A percentile compares a stretch with the other conserved stretches of the same genome.
phyloP scores from a whole-genome alignment of 2,888 invertebrate genomes.

The Magallana nippona region DNA sequence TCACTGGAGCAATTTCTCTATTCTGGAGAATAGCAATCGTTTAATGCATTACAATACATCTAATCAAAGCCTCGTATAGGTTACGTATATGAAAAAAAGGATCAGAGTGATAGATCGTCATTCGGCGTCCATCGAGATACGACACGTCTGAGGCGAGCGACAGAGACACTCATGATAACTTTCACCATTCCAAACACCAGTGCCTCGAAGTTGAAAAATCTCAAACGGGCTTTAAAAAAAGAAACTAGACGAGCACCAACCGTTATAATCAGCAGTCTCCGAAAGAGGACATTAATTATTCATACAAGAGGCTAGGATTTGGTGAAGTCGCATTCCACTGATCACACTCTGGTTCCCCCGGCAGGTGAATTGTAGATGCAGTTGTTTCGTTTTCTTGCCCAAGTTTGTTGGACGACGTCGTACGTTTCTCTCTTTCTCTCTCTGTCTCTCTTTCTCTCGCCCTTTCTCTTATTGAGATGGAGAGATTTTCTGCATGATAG shows the following conservation, averaged over 20 bases:
- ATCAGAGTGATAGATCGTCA: background rate
- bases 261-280: background rate
- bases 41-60: constrained; percentile 27
- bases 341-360: background rate
- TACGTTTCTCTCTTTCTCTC: background rate
- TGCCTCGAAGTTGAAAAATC: background rate
- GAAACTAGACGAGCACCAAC: background rate
- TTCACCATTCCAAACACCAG: background rate
- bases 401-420: background rate
- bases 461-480: constrained; percentile 1
- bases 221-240: background rate
- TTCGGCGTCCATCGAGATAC: constrained; percentile 15
- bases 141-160: background rate
- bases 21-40: constrained; percentile 25
- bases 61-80: constrained; percentile 3
- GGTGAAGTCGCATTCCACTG: too few relatives aligned
- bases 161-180: background rate
- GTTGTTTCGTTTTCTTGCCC: constrained; percentile 4
- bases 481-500: constrained; percentile 30
- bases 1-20: constrained; percentile 23
- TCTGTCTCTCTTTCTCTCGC: background rate
- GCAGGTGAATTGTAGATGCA: background rate
- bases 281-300: background rate
- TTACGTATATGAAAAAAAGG: background rate
- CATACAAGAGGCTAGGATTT: background rate